phyloP scores from a whole-genome alignment of 2,113 vertebrate genomes.

The Serilophus lunatus region DNA sequence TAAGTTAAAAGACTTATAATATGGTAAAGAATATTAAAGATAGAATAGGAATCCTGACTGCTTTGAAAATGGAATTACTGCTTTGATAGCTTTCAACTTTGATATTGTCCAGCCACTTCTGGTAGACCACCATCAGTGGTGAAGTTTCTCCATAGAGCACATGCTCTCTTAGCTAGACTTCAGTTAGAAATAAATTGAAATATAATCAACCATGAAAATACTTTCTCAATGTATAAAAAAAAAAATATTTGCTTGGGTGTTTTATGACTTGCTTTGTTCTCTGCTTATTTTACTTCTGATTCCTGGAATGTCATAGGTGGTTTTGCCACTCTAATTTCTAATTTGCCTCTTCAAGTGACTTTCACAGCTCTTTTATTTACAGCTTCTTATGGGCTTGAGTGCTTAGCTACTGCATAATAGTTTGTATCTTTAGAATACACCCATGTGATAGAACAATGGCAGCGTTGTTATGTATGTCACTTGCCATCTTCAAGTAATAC shows the following conservation, averaged over 20 bases:
- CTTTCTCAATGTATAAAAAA: neutral
- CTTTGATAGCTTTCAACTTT: neutral
- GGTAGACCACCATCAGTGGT: neutral
- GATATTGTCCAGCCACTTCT: neutral
- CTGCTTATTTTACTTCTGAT: neutral
- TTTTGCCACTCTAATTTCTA: neutral
- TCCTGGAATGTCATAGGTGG: neutral
- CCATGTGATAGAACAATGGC: neutral
- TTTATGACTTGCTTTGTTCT: neutral
- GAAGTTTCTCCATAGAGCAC: neutral
- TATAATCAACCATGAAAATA: neutral
- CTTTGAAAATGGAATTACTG: neutral
- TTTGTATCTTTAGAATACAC: neutral
- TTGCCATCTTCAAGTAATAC: neutral
- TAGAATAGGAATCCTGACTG: neutral
- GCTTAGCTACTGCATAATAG: neutral
- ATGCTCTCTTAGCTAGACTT: neutral
- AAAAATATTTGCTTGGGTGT: neutral
- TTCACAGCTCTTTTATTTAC: neutral
- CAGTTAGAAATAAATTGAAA: neutral
- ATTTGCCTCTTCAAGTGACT: neutral
- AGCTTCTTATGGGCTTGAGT: neutral
- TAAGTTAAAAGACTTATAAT: neutral
- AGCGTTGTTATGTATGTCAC: neutral
- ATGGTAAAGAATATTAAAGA: neutral